phyloP scores from a whole-genome alignment of 1,140 invertebrate species.

The Leptinotarsa lineolata region DNA sequence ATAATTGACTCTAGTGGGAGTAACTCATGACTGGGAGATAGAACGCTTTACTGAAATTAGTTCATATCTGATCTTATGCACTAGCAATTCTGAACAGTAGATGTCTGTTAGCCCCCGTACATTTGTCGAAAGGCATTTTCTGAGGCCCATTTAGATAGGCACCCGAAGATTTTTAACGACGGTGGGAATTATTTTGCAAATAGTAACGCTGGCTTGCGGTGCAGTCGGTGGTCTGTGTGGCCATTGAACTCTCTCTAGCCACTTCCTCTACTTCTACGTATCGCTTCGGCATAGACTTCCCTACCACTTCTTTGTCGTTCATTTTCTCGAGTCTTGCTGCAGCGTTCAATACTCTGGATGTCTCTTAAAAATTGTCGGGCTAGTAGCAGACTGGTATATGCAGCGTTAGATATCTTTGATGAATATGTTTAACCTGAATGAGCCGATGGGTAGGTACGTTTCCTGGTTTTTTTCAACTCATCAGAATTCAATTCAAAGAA shows the following conservation, averaged over 20 bases:
- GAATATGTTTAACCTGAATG: too few relatives aligned
- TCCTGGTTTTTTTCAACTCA: too few relatives aligned
- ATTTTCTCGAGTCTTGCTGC: neutral
- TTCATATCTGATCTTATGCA: too few relatives aligned
- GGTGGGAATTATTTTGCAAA: conserved; percentile 5
- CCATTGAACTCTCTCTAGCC: conserved; percentile 5
- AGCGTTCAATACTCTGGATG: neutral
- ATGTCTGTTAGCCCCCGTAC: neutral
- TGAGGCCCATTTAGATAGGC: neutral
- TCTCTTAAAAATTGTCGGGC: too few relatives aligned
- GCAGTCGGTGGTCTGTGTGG: conserved; percentile 7
- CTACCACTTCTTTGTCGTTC: neutral
- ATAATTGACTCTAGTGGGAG: too few relatives aligned
- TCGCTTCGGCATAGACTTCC: neutral
- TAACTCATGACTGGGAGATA: too few relatives aligned
- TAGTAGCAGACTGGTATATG: too few relatives aligned
- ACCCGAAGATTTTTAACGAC: conserved; percentile 1
- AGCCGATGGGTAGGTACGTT: too few relatives aligned
- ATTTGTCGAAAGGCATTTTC: neutral
- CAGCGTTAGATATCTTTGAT: too few relatives aligned
- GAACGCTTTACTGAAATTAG: too few relatives aligned
- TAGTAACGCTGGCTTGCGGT: neutral
- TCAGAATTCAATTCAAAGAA: too few relatives aligned
- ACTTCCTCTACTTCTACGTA: neutral
- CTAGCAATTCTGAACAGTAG: too few relatives aligned